Percentiles rank a stretch among this genome's conserved stretches.
phyloP scores from a whole-genome alignment of 37 sponge, comb jelly and placozoan genomes.

The Oopsacas minuta region DNA sequence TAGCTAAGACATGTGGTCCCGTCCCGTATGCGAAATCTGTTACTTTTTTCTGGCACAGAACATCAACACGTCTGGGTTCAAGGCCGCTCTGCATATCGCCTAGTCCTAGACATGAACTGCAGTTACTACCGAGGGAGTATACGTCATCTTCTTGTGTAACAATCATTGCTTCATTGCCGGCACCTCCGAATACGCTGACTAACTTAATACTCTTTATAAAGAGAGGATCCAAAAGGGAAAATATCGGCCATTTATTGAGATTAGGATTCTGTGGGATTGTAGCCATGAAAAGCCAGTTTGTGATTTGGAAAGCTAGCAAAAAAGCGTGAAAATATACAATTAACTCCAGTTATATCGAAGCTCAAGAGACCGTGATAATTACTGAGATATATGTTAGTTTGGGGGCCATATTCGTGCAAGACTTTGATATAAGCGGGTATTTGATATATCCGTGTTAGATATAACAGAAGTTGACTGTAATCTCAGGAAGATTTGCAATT shows the following conservation, averaged over 20 bases:
- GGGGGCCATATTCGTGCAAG: too few species aligned
- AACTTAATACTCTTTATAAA: conserved; percentile 34
- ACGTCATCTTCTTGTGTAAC: conserved; percentile 56
- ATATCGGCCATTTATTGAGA: conserved; percentile 54
- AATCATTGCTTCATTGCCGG: conserved; percentile 67
- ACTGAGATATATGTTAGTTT: too few species aligned
- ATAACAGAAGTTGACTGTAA: too few species aligned
- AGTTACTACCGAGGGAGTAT: conserved; percentile 58
- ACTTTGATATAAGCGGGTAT: too few species aligned
- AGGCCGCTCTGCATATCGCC: conserved; percentile 40
- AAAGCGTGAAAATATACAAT: too few species aligned
- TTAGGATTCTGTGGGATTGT: conserved; percentile 3
- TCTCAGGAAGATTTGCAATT: too few species aligned
- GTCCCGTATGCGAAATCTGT: conserved; percentile 45
- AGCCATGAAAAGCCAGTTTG: too few species aligned
- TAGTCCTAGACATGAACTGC: conserved; percentile 55
- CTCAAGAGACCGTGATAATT: too few species aligned
- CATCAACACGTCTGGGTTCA: conserved; percentile 38
- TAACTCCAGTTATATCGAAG: too few species aligned
- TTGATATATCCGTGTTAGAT: too few species aligned
- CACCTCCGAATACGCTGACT: conserved; percentile 57
- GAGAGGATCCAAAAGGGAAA: conserved; percentile 43
- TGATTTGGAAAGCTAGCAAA: too few species aligned
- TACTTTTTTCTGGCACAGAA: conserved; percentile 31
- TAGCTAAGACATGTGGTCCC: conserved; percentile 68